Evolutionary conservation across 2,113 vertebrate species (phyloP).

Genomic region (Charina bottae): DNA sequence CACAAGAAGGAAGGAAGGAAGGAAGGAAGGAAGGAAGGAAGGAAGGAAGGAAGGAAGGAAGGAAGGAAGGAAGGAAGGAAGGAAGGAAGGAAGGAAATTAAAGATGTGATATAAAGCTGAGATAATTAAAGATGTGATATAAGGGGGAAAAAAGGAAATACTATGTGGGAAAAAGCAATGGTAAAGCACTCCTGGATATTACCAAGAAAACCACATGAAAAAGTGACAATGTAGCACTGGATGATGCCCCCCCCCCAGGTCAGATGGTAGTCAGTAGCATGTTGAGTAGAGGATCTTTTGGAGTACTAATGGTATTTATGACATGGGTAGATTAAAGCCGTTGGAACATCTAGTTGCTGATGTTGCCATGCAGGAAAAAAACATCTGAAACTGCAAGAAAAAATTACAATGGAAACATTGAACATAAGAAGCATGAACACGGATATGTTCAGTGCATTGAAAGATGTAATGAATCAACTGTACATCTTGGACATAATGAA

Average conservation of each 20-base stretch:
- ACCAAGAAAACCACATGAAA: background rate
- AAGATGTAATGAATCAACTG: background rate
- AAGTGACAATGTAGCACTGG: background rate
- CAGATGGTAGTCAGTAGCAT: background rate
- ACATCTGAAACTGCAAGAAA: background rate
- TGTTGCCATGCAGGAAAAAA: background rate
- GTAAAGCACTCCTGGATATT: background rate
- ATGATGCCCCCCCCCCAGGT: background rate
- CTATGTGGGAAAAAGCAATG: background rate
- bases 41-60: too few relatives aligned
- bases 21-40: too few relatives aligned
- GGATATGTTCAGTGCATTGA: background rate
- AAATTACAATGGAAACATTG: background rate
- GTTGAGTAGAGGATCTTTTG: background rate
- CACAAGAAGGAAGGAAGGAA: too few relatives aligned
- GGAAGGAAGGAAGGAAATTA: background rate
- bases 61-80: background rate
- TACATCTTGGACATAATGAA: background rate
- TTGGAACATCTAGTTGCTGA: background rate
- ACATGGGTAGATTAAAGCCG: background rate
- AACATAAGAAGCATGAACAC: background rate
- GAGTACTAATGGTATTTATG: background rate
- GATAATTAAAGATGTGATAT: background rate
- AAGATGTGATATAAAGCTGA: background rate
- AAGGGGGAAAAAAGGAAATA: background rate